Conservation (phyloP, 2,888 invertebrate genomes). For the Cheilosia soror region DNA sequence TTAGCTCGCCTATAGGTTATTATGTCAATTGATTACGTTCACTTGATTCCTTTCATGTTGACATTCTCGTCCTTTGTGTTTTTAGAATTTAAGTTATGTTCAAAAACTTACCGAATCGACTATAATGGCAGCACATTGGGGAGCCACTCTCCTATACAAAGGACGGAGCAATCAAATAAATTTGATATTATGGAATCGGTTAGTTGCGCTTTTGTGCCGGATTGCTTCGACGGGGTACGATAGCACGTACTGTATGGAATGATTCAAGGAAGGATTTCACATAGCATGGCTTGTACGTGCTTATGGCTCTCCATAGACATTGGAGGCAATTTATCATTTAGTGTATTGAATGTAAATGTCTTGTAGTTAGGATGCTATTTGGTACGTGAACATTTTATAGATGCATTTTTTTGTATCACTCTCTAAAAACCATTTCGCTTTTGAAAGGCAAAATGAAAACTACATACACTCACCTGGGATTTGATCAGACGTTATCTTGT, state of each 20-base stretch:
- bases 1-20: constrained; percentile 5
- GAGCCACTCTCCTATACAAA: neutral
- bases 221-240: neutral
- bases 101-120: constrained; percentile 2
- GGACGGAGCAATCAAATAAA: constrained; percentile 13
- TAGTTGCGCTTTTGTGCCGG: neutral
- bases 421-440: no score
- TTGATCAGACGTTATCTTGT: no score
- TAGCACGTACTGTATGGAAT: constrained; percentile 14
- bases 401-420: no score
- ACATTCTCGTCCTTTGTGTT: neutral
- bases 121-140: constrained; percentile 19
- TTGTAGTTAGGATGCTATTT: constrained; percentile 11
- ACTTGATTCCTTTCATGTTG: constrained; percentile 7
- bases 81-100: constrained; percentile 12
- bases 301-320: constrained; percentile 13
- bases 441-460: no score
- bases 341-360: neutral
- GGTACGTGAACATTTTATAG: neutral
- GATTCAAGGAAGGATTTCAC: constrained; percentile 18
- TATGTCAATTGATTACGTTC: constrained; percentile 36
- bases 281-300: constrained; percentile 26
- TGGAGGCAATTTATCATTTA: constrained; percentile 31
- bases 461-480: no score
- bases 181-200: constrained; percentile 11